Percentiles rank a stretch among this genome's conserved stretches.
phyloP scores from a whole-genome alignment of 2,797 vertebrate species.

The Mus caroli region DNA sequence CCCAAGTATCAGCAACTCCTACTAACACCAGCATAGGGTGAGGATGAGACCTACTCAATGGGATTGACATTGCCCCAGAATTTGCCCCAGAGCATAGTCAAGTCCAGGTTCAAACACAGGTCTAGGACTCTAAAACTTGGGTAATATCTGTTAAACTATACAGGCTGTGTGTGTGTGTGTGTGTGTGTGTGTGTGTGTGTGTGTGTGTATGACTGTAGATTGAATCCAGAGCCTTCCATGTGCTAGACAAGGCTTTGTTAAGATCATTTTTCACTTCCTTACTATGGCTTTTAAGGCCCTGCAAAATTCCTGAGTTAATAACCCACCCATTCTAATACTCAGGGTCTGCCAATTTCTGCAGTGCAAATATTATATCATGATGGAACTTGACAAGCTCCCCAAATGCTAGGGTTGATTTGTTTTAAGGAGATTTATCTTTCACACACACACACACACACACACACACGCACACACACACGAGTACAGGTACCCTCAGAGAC shows the following conservation, averaged over 20 bases:
- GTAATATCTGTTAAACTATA: not conserved
- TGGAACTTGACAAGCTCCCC: not conserved
- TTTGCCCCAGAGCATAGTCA: slow-evolving; percentile 1
- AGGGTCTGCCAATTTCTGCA: not conserved
- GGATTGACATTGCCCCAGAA: not conserved
- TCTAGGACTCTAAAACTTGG: not conserved
- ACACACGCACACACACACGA: not conserved
- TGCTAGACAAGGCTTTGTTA: not conserved
- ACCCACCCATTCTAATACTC: not conserved
- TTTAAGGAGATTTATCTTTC: not conserved
- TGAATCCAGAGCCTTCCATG: not conserved
- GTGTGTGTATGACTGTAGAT: not conserved
- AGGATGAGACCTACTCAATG: not conserved
- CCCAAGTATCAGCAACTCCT: not conserved
- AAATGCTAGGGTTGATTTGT: not conserved
- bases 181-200: not conserved
- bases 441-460: not conserved
- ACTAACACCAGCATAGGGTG: not conserved
- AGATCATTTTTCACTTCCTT: not conserved
- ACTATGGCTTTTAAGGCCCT: not conserved
- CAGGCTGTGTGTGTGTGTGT: not conserved
- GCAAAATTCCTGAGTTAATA: slow-evolving; percentile 24
- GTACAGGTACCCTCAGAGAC: not conserved
- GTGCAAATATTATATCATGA: slow-evolving; percentile 8
- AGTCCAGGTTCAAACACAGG: not conserved